Conservation (phyloP, 1,140 invertebrate genomes). For the Callitettix versicolor region DNA sequence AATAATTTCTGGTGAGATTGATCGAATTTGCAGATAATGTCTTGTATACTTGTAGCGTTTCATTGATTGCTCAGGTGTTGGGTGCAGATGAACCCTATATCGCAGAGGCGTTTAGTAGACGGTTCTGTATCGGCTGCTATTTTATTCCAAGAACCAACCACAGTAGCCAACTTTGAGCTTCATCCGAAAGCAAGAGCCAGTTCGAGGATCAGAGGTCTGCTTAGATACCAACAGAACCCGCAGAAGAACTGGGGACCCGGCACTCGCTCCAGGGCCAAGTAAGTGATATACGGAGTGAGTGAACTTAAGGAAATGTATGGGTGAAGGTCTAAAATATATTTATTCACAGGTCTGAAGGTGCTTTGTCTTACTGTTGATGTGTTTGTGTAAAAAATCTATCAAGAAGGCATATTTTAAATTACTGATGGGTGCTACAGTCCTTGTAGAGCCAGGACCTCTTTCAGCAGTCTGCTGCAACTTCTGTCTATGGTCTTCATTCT, state of each 20-base stretch:
- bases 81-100: constrained; percentile 56
- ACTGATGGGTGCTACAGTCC: no score
- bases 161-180: constrained; percentile 45
- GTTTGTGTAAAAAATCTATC: no score
- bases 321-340: no score
- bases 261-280: constrained; percentile 55
- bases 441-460: no score
- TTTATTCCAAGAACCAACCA: constrained; percentile 37
- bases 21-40: neutral
- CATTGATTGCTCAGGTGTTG: constrained; percentile 47
- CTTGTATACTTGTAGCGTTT: neutral
- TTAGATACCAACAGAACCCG: constrained; percentile 82
- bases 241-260: constrained; percentile 82
- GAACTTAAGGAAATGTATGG: no score
- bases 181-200: constrained; percentile 67
- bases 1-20: neutral
- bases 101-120: constrained; percentile 27
- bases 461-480: no score
- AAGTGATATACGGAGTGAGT: constrained; percentile 29
- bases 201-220: constrained; percentile 58
- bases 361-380: no score
- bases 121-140: constrained; percentile 38
- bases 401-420: no score
- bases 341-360: no score
- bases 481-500: no score